These are phyloP conservation scores for Atta texana DNA, from an alignment of 1,140 invertebrate species.

Conservation along the genomic window DNA sequence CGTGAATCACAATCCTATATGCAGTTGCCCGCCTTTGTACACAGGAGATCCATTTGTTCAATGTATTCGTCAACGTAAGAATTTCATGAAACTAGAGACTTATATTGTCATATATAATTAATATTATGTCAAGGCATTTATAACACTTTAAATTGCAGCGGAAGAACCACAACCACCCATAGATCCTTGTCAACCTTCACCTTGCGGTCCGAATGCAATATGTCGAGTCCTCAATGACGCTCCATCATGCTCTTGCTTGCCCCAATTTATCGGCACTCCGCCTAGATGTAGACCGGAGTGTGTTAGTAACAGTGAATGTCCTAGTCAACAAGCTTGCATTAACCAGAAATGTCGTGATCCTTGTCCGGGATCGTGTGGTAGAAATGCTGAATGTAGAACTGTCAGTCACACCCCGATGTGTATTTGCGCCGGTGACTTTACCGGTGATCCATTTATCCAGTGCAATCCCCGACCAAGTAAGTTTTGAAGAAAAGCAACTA, in stretches of 20 bases:
- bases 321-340: conserved; percentile 86
- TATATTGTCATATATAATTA: neutral
- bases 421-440: conserved; percentile 85
- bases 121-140: neutral
- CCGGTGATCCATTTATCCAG: conserved; percentile 86
- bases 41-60: conserved; percentile 88
- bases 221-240: conserved; percentile 86
- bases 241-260: conserved; percentile 86
- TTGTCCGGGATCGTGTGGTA: conserved; percentile 87
- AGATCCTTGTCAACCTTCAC: conserved; percentile 87
- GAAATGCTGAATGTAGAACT: conserved; percentile 87
- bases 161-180: conserved; percentile 75
- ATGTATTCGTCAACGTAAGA: conserved; percentile 86
- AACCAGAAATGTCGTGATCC: conserved; percentile 87
- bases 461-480: conserved; percentile 84
- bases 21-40: conserved; percentile 88
- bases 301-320: conserved; percentile 87
- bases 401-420: conserved; percentile 88
- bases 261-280: conserved; percentile 85
- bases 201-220: conserved; percentile 86
- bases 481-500: conserved; percentile 45
- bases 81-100: neutral
- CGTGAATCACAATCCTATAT: conserved; percentile 89
- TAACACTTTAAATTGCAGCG: conserved; percentile 48
- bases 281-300: conserved; percentile 86